Evolutionary conservation across 2,113 vertebrate genomes (phyloP).

Genomic region (Chloropsis hardwickii): DNA sequence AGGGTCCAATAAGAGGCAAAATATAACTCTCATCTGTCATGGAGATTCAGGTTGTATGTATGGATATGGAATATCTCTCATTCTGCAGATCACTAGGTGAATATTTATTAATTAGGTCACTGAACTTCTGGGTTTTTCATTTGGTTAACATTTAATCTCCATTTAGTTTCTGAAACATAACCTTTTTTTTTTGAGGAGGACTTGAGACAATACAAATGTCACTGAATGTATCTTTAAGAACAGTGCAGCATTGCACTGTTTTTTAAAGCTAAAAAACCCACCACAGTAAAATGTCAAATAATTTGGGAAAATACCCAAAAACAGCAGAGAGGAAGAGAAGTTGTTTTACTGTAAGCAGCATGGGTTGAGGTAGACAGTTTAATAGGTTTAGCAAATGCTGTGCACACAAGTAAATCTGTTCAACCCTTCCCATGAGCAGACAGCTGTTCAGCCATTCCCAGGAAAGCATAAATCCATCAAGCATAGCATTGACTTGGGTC

Average conservation of each 20-base stretch:
- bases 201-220: not conserved
- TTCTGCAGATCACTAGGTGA: not conserved
- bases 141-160: not conserved
- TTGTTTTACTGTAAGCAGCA: not conserved
- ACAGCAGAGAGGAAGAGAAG: accelerated
- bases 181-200: not conserved
- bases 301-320: not conserved
- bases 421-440: accelerated
- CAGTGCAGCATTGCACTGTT: not conserved
- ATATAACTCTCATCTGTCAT: not conserved
- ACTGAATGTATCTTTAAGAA: not conserved
- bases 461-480: not conserved
- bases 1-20: not conserved
- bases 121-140: not conserved
- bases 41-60: not conserved
- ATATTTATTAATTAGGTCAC: not conserved
- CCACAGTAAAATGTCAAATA: not conserved
- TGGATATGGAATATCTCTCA: not conserved
- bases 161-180: not conserved
- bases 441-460: not conserved
- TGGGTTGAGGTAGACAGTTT: not conserved
- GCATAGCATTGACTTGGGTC: too few species aligned
- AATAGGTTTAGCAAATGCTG: not conserved
- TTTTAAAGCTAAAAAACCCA: not conserved
- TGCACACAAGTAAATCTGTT: not conserved